These are phyloP conservation scores for Myotis vivesi DNA, from an alignment of 2,797 vertebrate species.

Conservation along the genomic window DNA sequence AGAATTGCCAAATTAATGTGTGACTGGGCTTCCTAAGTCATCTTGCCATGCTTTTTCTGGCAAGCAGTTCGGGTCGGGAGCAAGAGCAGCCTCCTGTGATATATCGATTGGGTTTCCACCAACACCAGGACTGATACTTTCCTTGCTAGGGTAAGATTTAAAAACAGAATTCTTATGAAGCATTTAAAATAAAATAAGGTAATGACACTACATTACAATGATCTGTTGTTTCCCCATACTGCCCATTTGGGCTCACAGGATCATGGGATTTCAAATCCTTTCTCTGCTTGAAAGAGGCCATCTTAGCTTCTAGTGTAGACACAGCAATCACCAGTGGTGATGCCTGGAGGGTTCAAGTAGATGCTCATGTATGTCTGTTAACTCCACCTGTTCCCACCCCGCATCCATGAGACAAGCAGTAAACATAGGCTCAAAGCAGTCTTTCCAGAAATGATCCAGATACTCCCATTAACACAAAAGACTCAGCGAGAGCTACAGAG, in stretches of 20 bases:
- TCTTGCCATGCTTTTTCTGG: not conserved
- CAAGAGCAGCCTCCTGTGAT: not conserved
- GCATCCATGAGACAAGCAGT: not conserved
- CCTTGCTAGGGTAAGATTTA: not conserved
- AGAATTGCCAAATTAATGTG: not conserved
- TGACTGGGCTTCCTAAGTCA: not conserved
- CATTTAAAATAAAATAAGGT: slow-evolving; percentile 15
- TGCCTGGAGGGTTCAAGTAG: not conserved
- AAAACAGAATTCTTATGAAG: not conserved
- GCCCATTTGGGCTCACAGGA: not conserved
- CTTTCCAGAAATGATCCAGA: not conserved
- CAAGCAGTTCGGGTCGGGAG: not conserved
- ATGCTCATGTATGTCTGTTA: not conserved
- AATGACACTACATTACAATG: not conserved
- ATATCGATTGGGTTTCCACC: not conserved
- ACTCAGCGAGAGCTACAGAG: not conserved
- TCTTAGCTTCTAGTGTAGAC: not conserved
- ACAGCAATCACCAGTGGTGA: not conserved
- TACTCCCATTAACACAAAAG: not conserved
- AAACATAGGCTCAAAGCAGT: not conserved
- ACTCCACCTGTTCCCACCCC: not conserved
- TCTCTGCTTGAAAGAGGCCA: not conserved
- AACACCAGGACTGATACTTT: not conserved
- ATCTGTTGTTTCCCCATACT: not conserved
- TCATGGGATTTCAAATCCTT: not conserved